Evolutionary conservation across 2,797 vertebrate species (phyloP).

Genomic region (Syndactyla subalaris): DNA sequence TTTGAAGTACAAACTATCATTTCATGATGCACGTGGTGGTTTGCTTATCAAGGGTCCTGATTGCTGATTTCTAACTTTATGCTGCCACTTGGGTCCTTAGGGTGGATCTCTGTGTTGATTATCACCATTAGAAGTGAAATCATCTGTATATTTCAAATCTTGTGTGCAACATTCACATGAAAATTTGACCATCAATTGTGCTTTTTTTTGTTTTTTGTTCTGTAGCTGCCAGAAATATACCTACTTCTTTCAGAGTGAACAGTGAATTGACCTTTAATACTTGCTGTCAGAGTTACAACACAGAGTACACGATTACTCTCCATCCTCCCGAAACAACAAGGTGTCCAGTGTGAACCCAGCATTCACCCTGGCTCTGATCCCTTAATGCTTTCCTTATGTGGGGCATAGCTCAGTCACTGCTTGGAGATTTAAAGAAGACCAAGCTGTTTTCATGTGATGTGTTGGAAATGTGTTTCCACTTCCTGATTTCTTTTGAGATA

Average conservation of each 20-base stretch:
- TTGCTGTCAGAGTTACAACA: conserved; percentile 45
- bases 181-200: neutral
- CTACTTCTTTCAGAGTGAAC: neutral
- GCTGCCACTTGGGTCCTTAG: neutral
- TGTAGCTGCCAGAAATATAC: neutral
- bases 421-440: conserved; percentile 33
- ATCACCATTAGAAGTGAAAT: neutral
- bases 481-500: conserved; percentile 32
- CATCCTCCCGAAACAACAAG: neutral
- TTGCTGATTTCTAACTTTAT: neutral
- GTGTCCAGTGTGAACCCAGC: conserved; percentile 4
- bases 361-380: conserved; percentile 29
- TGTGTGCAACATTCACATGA: neutral
- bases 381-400: conserved; percentile 62
- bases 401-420: neutral
- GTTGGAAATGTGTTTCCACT: conserved; percentile 46
- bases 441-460: conserved; percentile 27
- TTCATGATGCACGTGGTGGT: neutral
- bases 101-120: neutral
- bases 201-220: neutral
- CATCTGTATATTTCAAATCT: neutral
- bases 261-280: conserved; percentile 37
- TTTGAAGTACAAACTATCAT: neutral
- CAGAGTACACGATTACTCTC: neutral
- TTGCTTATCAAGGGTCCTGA: neutral